A percentile compares a stretch with the other conserved stretches of the same genome.
Conservation (phyloP, 92 coral and sea anemone species). For the Plumapathes pennacea region DNA sequence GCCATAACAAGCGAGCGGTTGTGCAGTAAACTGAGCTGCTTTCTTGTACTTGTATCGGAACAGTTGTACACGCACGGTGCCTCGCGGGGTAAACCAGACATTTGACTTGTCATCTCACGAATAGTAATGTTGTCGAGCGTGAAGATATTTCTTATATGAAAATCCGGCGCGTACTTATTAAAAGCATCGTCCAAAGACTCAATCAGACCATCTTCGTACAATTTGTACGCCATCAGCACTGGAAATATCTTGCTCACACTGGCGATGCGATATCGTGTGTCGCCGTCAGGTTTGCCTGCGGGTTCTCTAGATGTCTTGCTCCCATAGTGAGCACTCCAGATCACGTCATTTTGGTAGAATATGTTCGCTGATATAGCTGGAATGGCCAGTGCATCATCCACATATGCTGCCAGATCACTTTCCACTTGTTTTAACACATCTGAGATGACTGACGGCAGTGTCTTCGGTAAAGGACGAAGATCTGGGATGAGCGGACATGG, state of each 20-base stretch:
- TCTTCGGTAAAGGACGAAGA: constrained; percentile 27
- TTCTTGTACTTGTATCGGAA: constrained; percentile 25
- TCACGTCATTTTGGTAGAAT: constrained; percentile 34
- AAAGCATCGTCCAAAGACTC: constrained; percentile 71
- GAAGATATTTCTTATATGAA: constrained; percentile 70
- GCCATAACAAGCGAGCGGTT: constrained; percentile 46
- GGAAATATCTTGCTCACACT: constrained; percentile 70
- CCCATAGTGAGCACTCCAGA: constrained; percentile 71
- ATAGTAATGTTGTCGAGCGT: constrained; percentile 65
- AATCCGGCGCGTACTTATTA: constrained; percentile 73
- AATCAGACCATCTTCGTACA: constrained; percentile 60
- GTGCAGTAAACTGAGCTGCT: constrained; percentile 25
- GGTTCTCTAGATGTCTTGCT: constrained; percentile 19
- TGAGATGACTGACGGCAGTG: constrained; percentile 35
- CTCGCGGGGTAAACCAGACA: constrained; percentile 73
- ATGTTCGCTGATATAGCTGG: constrained; percentile 73
- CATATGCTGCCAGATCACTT: constrained; percentile 19
- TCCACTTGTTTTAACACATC: constrained; percentile 22
- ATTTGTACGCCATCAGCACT: constrained; percentile 57
- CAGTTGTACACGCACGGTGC: constrained; percentile 57
- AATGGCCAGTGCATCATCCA: constrained; percentile 24
- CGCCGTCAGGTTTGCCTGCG: constrained; percentile 25
- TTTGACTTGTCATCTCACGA: constrained; percentile 76
- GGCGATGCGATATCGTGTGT: constrained; percentile 66
- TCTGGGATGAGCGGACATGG: constrained; percentile 57